Percentiles rank a stretch among this genome's conserved stretches.
phyloP scores from a whole-genome alignment of 1,140 invertebrate species.

The Onthophagus taurus region DNA sequence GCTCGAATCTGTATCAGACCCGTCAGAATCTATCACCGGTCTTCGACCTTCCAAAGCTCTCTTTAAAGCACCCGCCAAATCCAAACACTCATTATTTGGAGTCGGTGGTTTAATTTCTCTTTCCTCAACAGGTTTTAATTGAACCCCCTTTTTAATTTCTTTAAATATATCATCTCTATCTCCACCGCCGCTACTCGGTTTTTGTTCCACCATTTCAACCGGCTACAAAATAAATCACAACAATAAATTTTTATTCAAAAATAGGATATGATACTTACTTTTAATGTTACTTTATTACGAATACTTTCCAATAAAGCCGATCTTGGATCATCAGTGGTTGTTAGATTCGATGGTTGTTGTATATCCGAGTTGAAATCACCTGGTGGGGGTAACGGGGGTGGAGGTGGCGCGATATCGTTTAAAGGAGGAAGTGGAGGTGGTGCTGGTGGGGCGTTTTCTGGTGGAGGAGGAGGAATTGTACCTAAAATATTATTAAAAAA shows the following conservation, averaged over 20 bases:
- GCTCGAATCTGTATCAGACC: constrained; percentile 47
- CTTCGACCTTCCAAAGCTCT: constrained; percentile 64
- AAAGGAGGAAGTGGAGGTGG: constrained; percentile 31
- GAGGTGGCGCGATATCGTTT: constrained; percentile 24
- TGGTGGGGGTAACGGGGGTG: constrained; percentile 32
- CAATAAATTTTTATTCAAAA: background rate
- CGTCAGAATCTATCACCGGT: constrained; percentile 57
- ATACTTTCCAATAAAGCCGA: constrained; percentile 72
- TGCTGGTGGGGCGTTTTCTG: constrained; percentile 1
- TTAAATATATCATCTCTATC: constrained; percentile 59
- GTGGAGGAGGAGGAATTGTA: constrained; percentile 26
- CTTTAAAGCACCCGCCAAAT: constrained; percentile 69
- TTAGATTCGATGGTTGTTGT: constrained; percentile 28
- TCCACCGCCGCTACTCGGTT: too few species aligned
- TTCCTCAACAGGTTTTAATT: constrained; percentile 56
- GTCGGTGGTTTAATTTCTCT: constrained; percentile 27
- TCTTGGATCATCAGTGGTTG: constrained; percentile 40
- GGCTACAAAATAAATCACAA: constrained; percentile 45
- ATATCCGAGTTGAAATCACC: constrained; percentile 21
- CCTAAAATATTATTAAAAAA: too few species aligned
- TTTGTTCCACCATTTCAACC: too few species aligned
- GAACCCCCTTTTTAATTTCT: constrained; percentile 69
- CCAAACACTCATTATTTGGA: constrained; percentile 32
- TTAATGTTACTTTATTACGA: constrained; percentile 53
- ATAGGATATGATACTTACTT: constrained; percentile 37